A percentile compares a stretch with the other conserved stretches of the same genome.
These are phyloP conservation scores for Atta cephalotes DNA, from an alignment of 1,140 invertebrate genomes.

Conservation along the genomic window DNA sequence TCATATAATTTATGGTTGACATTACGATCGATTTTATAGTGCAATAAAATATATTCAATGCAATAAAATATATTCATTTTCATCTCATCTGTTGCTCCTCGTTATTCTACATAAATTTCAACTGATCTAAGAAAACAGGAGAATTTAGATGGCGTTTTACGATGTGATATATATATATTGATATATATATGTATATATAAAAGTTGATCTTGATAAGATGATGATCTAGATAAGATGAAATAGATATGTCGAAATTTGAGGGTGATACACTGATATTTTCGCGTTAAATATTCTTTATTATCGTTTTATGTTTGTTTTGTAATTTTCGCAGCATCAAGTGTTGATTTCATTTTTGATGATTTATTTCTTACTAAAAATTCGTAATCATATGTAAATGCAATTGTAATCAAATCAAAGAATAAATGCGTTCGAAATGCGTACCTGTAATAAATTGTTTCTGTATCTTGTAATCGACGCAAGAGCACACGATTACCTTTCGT, in stretches of 20 bases:
- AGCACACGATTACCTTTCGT: constrained; percentile 67
- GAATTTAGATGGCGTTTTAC: constrained; percentile 3
- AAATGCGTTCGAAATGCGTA: constrained; percentile 19
- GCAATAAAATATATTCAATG: constrained; percentile 19
- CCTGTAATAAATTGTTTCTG: constrained; percentile 64
- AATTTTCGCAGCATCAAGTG: not conserved
- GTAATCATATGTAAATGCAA: not conserved
- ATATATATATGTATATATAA: not conserved
- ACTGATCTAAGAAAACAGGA: not conserved
- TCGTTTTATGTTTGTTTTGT: not conserved
- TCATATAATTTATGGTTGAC: constrained; percentile 57
- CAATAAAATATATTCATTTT: constrained; percentile 29
- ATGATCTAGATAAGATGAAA: not conserved
- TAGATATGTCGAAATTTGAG: too few relatives aligned
- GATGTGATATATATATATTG: not conserved
- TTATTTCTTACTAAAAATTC: not conserved
- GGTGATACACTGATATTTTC: not conserved
- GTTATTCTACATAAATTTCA: constrained; percentile 37
- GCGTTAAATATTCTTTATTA: not conserved
- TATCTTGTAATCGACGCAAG: constrained; percentile 50
- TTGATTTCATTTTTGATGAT: not conserved
- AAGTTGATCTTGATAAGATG: not conserved
- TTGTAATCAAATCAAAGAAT: constrained; percentile 21
- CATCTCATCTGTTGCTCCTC: constrained; percentile 1
- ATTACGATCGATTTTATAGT: constrained; percentile 59